A percentile compares a stretch with the other conserved stretches of the same genome.
Conservation (phyloP, 1,140 invertebrate species). For the Zaprionus vittiger region DNA sequence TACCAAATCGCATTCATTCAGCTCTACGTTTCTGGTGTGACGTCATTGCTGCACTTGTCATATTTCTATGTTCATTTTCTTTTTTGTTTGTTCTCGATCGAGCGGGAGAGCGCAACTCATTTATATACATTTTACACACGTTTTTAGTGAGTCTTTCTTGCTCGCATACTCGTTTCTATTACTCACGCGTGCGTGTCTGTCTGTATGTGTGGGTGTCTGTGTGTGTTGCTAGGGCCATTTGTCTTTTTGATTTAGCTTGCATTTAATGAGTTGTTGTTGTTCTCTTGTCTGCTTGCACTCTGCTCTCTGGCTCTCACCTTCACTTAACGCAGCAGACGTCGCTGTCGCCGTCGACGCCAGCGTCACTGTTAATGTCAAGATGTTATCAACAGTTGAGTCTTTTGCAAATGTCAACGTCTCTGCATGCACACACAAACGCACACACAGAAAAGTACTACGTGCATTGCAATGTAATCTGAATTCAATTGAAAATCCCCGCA, state of each 20-base stretch:
- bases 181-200: constrained; percentile 14
- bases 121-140: background rate
- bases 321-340: constrained; percentile 30
- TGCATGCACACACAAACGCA: background rate
- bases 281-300: constrained; percentile 26
- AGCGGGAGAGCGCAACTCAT: background rate
- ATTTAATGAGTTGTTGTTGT: constrained; percentile 36
- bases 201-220: background rate
- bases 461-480: constrained; percentile 50
- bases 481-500: constrained; percentile 63
- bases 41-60: constrained; percentile 19
- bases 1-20: background rate
- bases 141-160: constrained; percentile 4
- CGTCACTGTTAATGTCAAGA: constrained; percentile 59
- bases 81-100: background rate
- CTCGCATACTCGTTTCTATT: constrained; percentile 21
- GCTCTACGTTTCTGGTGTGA: background rate
- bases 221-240: constrained; percentile 33
- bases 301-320: constrained; percentile 32
- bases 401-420: constrained; percentile 42
- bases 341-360: constrained; percentile 12
- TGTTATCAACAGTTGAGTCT: constrained; percentile 55
- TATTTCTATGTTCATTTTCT: background rate
- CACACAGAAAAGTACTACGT: background rate
- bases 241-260: constrained; percentile 30